Conservation (phyloP, 2,797 vertebrate genomes). For the Pangasius mekongensis region DNA sequence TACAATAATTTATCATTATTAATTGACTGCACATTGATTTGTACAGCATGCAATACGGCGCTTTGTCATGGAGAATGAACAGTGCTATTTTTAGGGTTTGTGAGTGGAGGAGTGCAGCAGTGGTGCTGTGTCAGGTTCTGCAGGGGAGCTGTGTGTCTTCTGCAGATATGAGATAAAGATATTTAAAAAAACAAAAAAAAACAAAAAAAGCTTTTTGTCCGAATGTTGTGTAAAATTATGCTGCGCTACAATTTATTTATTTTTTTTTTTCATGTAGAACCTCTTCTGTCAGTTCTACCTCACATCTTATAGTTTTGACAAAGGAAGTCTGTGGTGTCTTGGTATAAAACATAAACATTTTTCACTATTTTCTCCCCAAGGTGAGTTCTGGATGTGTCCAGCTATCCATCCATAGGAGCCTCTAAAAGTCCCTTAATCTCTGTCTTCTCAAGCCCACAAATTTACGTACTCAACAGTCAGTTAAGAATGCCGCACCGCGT, state of each 20-base stretch:
- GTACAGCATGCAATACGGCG: slow-evolving; percentile 15
- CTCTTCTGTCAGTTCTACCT: not conserved
- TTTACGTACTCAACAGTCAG: slow-evolving; percentile 41
- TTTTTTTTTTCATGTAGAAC: not conserved
- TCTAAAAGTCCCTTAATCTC: not conserved
- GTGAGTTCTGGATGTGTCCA: slow-evolving; percentile 15
- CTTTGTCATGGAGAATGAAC: slow-evolving; percentile 59
- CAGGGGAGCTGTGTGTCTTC: slow-evolving; percentile 40
- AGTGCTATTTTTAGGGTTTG: slow-evolving; percentile 73
- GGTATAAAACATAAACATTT: not conserved
- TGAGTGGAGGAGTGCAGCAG: slow-evolving; percentile 67
- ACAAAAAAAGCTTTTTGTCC: not conserved
- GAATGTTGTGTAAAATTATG: not conserved
- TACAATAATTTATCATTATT: not conserved
- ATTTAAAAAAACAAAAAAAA: not conserved
- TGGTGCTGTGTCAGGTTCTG: slow-evolving; percentile 72
- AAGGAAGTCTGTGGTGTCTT: not conserved
- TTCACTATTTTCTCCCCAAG: not conserved
- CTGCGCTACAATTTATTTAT: not conserved
- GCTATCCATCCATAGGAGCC: slow-evolving; percentile 48
- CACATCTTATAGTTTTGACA: not conserved
- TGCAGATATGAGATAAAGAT: slow-evolving; percentile 18
- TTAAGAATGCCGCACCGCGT: slow-evolving; percentile 66
- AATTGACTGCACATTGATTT: slow-evolving; percentile 5
- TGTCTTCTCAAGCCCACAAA: not conserved